Percentiles rank a stretch among this genome's conserved stretches.
These are phyloP conservation scores for Lasioglossum calceatum DNA, from an alignment of 2,888 invertebrate genomes.

Conservation along the genomic window DNA sequence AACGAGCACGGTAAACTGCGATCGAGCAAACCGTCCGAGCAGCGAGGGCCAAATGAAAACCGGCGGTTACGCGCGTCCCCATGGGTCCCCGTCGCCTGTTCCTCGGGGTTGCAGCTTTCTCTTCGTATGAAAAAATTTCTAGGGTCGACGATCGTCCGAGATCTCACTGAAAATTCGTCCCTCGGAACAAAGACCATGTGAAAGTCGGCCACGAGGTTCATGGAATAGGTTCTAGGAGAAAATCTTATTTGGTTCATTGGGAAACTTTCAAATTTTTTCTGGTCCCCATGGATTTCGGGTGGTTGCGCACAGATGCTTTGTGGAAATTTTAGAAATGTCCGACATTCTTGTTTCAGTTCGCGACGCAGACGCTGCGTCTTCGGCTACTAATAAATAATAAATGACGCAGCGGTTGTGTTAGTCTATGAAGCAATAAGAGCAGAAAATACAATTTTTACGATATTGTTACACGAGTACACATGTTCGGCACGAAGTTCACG, in stretches of 20 bases:
- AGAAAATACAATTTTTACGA: slow-evolving; percentile 3
- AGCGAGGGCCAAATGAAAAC: slow-evolving; percentile 57
- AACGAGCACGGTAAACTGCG: slow-evolving; percentile 23
- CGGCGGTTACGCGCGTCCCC: neutral
- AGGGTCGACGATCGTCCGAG: slow-evolving; percentile 33
- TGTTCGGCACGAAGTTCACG: neutral
- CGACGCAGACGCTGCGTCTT: neutral
- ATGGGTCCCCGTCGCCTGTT: slow-evolving; percentile 12
- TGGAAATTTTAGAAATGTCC: neutral
- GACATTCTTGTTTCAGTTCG: neutral
- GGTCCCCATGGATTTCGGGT: neutral
- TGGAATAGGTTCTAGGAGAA: neutral
- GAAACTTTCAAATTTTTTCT: slow-evolving; percentile 2
- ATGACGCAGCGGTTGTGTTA: neutral
- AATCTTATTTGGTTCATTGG: neutral
- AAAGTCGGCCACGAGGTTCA: slow-evolving; percentile 29
- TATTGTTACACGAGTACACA: neutral
- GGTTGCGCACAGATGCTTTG: neutral
- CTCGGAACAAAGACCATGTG: slow-evolving; percentile 40
- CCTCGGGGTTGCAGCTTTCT: slow-evolving; percentile 63
- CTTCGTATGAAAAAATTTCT: slow-evolving; percentile 68
- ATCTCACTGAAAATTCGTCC: slow-evolving; percentile 69
- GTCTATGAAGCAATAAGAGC: neutral
- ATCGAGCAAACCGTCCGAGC: slow-evolving; percentile 41
- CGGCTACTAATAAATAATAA: neutral